phyloP scores from a whole-genome alignment of 1,140 invertebrate genomes.

The Orussus abietinus region DNA sequence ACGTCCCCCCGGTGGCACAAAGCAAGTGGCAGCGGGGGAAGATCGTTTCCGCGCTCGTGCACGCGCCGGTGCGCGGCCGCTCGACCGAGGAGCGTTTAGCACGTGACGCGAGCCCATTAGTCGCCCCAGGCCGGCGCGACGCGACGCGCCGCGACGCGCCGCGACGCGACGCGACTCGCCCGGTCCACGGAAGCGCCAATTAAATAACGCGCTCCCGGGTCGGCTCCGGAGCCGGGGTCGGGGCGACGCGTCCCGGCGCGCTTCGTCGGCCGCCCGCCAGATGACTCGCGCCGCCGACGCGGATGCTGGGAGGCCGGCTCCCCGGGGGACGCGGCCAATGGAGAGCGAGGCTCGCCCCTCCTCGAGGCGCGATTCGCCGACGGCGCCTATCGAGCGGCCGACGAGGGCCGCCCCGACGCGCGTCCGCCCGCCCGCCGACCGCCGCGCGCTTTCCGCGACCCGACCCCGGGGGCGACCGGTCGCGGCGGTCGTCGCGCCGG shows the following conservation, averaged over 20 bases:
- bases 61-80: no score
- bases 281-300: slow-evolving; percentile 40
- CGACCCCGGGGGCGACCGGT: slow-evolving; percentile 2
- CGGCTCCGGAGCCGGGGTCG: slow-evolving; percentile 1
- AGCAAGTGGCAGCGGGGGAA: no score
- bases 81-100: no score
- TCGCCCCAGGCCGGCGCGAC: no score
- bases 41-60: no score
- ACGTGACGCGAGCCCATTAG: no score
- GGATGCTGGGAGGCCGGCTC: slow-evolving; percentile 20
- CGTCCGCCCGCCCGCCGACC: slow-evolving; percentile 22
- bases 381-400: background rate
- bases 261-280: slow-evolving; percentile 28
- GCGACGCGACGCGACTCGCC: slow-evolving; percentile 23
- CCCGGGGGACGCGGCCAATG: no score
- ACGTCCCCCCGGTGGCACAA: no score
- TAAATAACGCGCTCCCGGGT: no score
- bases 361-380: background rate
- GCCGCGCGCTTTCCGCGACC: slow-evolving; percentile 6
- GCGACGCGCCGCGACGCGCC: slow-evolving; percentile 18
- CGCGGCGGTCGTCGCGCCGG: slow-evolving; percentile 25
- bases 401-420: slow-evolving; percentile 14
- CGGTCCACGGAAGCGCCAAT: no score
- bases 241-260: slow-evolving; percentile 13
- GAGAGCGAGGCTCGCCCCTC: no score